A percentile compares a stretch with the other conserved stretches of the same genome.
Evolutionary conservation across 2,888 invertebrate species (phyloP).

Genomic region (Athripsodes cinereus): DNA sequence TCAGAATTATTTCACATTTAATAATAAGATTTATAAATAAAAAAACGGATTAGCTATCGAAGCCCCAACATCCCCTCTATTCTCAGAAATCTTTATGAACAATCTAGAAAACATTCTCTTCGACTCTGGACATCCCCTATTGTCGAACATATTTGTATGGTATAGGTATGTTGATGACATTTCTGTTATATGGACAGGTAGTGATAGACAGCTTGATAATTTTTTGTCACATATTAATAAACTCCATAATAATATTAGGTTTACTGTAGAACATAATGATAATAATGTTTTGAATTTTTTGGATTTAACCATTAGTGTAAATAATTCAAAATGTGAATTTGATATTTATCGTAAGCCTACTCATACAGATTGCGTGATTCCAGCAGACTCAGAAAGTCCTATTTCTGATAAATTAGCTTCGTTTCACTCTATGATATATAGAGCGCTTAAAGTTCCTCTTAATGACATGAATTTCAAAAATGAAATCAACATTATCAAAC

Average conservation of each 20-base stretch:
- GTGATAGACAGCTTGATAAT: neutral
- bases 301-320: neutral
- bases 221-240: neutral
- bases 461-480: neutral
- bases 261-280: neutral
- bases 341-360: neutral
- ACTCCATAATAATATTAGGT: neutral
- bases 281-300: neutral
- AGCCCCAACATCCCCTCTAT: neutral
- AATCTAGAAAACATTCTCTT: neutral
- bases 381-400: neutral
- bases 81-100: neutral
- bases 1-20: slow-evolving; percentile 1
- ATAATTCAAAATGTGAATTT: neutral
- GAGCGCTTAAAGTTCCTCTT: neutral
- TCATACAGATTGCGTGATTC: neutral
- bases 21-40: neutral
- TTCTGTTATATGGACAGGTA: neutral
- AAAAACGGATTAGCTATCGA: neutral
- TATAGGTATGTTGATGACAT: neutral
- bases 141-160: neutral
- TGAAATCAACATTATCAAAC: neutral
- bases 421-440: neutral
- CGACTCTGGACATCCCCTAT: neutral
- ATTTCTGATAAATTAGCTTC: neutral